Percentiles rank a stretch among this genome's conserved stretches.
phyloP scores from a whole-genome alignment of 2,797 vertebrate genomes.

The Malacoraja senta region DNA sequence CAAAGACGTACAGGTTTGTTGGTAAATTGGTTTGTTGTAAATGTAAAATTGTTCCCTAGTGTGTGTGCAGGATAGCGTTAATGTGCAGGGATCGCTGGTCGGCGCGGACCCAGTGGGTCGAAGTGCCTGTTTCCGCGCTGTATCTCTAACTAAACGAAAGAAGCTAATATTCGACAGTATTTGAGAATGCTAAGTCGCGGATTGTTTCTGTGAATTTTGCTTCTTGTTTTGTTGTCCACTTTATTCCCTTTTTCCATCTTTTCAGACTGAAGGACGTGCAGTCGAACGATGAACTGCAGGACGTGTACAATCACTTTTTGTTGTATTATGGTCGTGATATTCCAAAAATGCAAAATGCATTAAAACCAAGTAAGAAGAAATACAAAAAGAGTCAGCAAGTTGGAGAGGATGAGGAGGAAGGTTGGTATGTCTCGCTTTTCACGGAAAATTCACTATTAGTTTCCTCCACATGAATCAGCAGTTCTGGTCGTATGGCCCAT shows the following conservation, averaged over 20 bases:
- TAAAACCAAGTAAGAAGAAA: constrained; percentile 80
- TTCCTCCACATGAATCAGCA: neutral
- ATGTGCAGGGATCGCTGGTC: no score
- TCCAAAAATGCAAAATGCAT: constrained; percentile 94
- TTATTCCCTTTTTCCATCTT: neutral
- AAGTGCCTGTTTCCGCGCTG: no score
- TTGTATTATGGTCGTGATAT: constrained; percentile 97
- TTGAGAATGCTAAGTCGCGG: neutral
- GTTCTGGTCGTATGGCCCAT: no score
- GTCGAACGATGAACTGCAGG: constrained; percentile 88
- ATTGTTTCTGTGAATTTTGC: neutral
- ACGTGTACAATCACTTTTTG: constrained; percentile 95
- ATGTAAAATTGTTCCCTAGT: no score
- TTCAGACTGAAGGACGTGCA: constrained; percentile 88
- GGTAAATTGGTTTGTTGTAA: no score
- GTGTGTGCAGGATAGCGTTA: no score
- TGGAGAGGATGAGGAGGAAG: constrained; percentile 73
- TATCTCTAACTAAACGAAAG: no score
- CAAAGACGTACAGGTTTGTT: no score
- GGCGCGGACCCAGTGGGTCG: no score
- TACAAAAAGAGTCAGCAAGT: constrained; percentile 83
- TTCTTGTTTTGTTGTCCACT: neutral
- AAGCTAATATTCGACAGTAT: neutral
- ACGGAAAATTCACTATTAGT: neutral
- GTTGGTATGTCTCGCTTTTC: neutral